These are phyloP conservation scores for Rotaria sp. DNA, from an alignment of 2,888 invertebrate species.

Conservation along the genomic window DNA sequence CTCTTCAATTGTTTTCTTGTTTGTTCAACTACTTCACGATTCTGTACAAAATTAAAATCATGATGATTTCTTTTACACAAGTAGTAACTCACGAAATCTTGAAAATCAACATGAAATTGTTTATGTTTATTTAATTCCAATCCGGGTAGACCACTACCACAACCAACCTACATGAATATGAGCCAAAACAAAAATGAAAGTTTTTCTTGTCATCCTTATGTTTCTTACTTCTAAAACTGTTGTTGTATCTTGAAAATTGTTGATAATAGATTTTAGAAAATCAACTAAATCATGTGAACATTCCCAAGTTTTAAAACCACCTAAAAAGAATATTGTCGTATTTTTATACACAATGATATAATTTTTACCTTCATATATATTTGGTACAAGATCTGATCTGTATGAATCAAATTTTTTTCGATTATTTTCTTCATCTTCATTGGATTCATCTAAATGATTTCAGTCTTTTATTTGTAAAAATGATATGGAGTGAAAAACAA, in stretches of 20 bases:
- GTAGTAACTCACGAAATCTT: conserved; percentile 75
- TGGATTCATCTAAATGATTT: not conserved
- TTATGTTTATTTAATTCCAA: conserved; percentile 67
- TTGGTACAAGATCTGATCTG: conserved; percentile 44
- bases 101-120: conserved; percentile 68
- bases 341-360: not conserved
- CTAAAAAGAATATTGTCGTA: conserved; percentile 58
- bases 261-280: conserved; percentile 59
- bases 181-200: too few species aligned
- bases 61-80: not conserved
- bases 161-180: conserved; percentile 64
- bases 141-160: conserved; percentile 83
- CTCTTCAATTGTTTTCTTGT: conserved; percentile 74
- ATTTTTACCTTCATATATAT: conserved; percentile 46
- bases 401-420: not conserved
- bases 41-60: conserved; percentile 60
- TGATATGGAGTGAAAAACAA: too few species aligned
- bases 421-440: not conserved
- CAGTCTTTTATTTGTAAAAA: too few species aligned
- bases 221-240: not conserved
- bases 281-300: conserved; percentile 73
- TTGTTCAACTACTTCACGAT: conserved; percentile 71
- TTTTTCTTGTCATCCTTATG: not conserved
- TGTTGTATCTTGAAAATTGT: conserved; percentile 63
- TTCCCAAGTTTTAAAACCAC: conserved; percentile 92